Evolutionary conservation across 2,888 invertebrate genomes (phyloP), one percentile per base, ranked within the genome.

Genomic region (Mythimna lalbum): DNA sequence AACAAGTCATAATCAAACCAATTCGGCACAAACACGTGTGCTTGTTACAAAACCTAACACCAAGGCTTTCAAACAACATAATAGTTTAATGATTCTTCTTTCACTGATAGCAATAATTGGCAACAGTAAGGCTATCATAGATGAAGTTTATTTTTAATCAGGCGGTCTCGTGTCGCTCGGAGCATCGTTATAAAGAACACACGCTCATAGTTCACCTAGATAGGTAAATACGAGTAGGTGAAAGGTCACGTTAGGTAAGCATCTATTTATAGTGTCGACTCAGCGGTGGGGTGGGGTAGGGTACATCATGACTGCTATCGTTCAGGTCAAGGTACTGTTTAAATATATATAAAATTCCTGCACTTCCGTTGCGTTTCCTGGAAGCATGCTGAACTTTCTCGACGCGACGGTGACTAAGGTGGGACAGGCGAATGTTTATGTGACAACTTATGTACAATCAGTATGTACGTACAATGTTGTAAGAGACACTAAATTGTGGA

Each of bases 351-450:
- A 71, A 66, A 70, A 73, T 70, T 73, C 76, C 65, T 73, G 59
- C 50, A 73, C 63, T 77, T 80, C 73, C 73, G 80, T 61, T 66
- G 36, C 5, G 65, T 39, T 80, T 80, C 70, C 50, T 66, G 65
- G 56, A 66, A 59, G 21, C 52, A n/a, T 57, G 31, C 7, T 33
- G 39, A 76, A 63, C 64, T 65, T 70, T 65, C 70, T 57, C 47
- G 52, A 53, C 7, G 19, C 31, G 47, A 53, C 17, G 21, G 47
- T 70, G 70, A 63, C 49, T 60, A 50, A 49, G 17, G 4, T 67
- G 33, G 53, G 23, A 39, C 49, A 0, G 59, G 31, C 65, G 33
- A 17, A 55, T 31, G 27, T 67, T 61, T 47, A 67, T 53, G 43
- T 62, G 17, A 3, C 31, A 59, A 1, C 10, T 33, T 21, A 33